Conservation (phyloP, 2,797 vertebrate genomes). For the Sebastes umbrosus region DNA sequence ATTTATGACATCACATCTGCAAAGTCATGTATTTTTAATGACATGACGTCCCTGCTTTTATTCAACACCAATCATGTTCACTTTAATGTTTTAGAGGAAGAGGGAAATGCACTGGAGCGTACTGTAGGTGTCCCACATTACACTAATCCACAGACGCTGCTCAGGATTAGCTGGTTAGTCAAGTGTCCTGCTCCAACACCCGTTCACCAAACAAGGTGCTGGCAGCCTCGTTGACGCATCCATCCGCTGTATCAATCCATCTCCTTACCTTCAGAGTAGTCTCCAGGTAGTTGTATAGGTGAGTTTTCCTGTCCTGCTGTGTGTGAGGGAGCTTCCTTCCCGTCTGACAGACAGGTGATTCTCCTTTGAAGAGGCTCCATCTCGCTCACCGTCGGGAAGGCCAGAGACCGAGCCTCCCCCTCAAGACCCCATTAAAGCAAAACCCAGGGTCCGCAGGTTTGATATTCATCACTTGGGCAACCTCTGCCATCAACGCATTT, state of each 20-base stretch:
- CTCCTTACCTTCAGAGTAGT: constrained; percentile 12
- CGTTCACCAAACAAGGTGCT: not conserved
- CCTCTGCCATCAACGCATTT: constrained; percentile 78
- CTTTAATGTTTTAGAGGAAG: not conserved
- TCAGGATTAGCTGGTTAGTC: constrained; percentile 49
- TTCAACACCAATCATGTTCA: too few relatives aligned
- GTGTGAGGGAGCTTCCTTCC: constrained; percentile 35
- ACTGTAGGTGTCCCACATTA: not conserved
- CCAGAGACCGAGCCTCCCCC: constrained; percentile 64
- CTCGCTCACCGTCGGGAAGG: constrained; percentile 62
- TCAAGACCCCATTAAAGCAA: constrained; percentile 79
- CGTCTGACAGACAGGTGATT: constrained; percentile 64
- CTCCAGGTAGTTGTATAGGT: not conserved
- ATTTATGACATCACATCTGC: not conserved
- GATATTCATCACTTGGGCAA: constrained; percentile 75
- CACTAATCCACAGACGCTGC: not conserved
- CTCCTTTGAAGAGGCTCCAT: constrained; percentile 71
- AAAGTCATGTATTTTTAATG: not conserved
- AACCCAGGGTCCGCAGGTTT: constrained; percentile 67
- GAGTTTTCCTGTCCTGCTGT: constrained; percentile 23
- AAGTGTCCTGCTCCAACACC: constrained; percentile 38
- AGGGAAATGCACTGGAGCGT: not conserved
- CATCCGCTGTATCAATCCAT: constrained; percentile 1
- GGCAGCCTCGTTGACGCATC: constrained; percentile 9
- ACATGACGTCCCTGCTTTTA: not conserved